Base-by-base conservation (phyloP, 92 coral and sea anemone genomes). In the Metridium senile region DNA sequence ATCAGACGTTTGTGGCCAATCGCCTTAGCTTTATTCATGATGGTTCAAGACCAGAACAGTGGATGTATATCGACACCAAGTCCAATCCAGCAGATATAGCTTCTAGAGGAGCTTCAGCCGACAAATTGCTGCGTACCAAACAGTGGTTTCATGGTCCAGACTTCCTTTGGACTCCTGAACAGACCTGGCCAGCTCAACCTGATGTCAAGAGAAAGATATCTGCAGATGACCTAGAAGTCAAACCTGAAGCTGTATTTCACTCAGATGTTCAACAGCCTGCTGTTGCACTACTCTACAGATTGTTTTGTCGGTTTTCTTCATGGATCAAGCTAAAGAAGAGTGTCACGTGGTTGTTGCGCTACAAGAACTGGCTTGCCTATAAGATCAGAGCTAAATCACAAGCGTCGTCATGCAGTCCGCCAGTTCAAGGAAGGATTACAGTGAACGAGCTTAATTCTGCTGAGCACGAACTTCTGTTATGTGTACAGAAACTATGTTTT, bases 281-380 rank as follows among this genome's bases (percentile, higher is more conserved):
- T 17, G 0, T 35, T 64, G 73, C 9, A 28, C 26, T 64, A 13
- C 21, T 76, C 61, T 78, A 77, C 33, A 54, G 56, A 26, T 9
- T 84, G 0, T 32, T 77, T 16, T 19, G 63, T 18, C 43, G 74
- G 21, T 65, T 29, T 72, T 71, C 80, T 3, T 84, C 85, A 26
- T 84, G 69, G 88, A 1, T 29, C 68, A 39, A 47, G 33, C 85
- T 84, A 28, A 65, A 61, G 74, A 71, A 64, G 67, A 31, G 46
- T 11, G 33, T 69, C 23, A 79, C 88, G 27, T 78, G 84, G 84
- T n/a, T 78, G 25, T 51, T 77, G 11, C 63, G 85, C n/a, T 83
- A 32, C 74, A 68, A 76, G 47, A 20, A 33, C 0, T 76, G 87
- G 76, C 43, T 82, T 49, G 2, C 30, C 22, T 26, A 18, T 34